Evolutionary conservation across 2,888 invertebrate genomes (phyloP), one percentile per base, ranked within the genome.

Genomic region (Endomychus coccineus): DNA sequence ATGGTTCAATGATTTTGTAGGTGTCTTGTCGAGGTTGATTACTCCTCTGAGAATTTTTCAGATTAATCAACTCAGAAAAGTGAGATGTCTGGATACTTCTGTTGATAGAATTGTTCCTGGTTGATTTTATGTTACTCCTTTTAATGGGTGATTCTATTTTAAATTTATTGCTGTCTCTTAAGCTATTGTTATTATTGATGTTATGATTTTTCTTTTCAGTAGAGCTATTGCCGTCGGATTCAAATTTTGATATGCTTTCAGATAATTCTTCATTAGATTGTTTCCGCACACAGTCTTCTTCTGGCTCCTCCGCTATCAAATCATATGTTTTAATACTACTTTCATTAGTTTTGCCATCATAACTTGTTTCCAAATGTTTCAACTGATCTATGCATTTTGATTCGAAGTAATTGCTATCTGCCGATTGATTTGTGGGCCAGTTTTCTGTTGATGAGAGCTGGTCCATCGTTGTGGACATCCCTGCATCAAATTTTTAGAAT

Each of bases 21-120:
- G 74, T 55, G 47, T 76, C 75, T 36, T 53, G 56, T 27, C 48
- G 42, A 13, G 46, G 40, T 14, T 42, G 32, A 9, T 48, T 50
- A 9, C 52, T 43, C 43, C 61, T 63, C 11, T 55, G 53, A 2
- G 55, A 54, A 31, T 56, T 55, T 41, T 59, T 64, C 14, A 63
- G 45, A 32, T 52, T 59, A 3, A 46, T 43, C 17, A 61, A 54
- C 46, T 66, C 62, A 1, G 60, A 57, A 53, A 74, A 67, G 42
- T 66, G 69, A 1, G 79, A 80, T 4, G 84, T 85, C 64, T 85
- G 84, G 67, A 84, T 83, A 54, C 83, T 81, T 56, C 78, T 76
- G 52, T 83, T 83, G 51, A 78, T 71, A 50, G 78, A 74, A 47
- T 71, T 71, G 32, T 46, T 49, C 28, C 28, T 40, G 4, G 28